Evolutionary conservation across 1,140 invertebrate species (phyloP).

Genomic region (Tetranychus urticae): DNA sequence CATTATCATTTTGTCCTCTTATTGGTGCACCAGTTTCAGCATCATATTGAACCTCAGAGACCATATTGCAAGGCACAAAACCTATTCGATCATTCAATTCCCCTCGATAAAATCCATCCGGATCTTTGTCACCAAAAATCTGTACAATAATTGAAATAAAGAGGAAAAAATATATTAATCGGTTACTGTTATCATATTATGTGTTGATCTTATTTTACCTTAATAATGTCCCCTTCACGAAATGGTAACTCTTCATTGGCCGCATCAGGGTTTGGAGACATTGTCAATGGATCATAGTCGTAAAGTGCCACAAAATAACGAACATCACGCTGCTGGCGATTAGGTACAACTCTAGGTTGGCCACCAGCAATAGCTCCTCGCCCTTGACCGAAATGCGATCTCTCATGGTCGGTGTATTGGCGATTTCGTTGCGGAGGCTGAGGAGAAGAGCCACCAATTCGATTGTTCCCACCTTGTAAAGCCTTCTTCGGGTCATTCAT

Average conservation of each 20-base stretch:
- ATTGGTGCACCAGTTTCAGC: slow-evolving; percentile 20
- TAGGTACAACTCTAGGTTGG: background rate
- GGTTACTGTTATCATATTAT: background rate
- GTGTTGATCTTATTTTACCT: slow-evolving; percentile 31
- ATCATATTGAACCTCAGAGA: slow-evolving; percentile 60
- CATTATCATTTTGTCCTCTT: background rate
- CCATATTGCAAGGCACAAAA: slow-evolving; percentile 95
- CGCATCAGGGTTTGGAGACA: slow-evolving; percentile 95
- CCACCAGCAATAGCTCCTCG: slow-evolving; percentile 3
- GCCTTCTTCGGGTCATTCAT: no score
- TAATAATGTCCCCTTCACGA: slow-evolving; percentile 84
- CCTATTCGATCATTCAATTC: slow-evolving; percentile 67
- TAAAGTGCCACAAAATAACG: slow-evolving; percentile 80
- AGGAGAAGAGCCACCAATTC: slow-evolving; percentile 22
- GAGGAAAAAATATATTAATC: background rate
- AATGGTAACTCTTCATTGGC: slow-evolving; percentile 92
- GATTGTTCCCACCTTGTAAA: background rate
- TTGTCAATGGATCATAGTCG: slow-evolving; percentile 85
- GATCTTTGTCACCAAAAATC: slow-evolving; percentile 91
- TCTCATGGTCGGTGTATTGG: slow-evolving; percentile 4
- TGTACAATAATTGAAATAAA: background rate
- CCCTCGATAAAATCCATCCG: slow-evolving; percentile 95
- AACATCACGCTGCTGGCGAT: slow-evolving; percentile 7
- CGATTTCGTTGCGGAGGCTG: slow-evolving; percentile 5
- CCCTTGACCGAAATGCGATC: slow-evolving; percentile 1